phyloP scores from a whole-genome alignment of 2,888 invertebrate genomes.

The Apamea anceps region DNA sequence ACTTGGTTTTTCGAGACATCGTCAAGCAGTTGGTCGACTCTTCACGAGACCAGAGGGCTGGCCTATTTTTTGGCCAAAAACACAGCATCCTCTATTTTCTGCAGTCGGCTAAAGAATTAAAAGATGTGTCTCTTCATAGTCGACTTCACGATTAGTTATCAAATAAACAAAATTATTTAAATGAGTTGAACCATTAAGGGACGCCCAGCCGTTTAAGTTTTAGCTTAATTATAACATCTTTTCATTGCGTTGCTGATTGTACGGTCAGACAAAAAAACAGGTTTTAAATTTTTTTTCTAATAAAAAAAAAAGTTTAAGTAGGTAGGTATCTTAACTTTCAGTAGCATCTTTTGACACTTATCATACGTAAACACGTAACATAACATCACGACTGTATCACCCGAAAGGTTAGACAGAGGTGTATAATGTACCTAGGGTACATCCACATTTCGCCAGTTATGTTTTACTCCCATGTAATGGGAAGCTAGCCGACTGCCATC shows the following conservation, averaged over 20 bases:
- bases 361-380: not conserved
- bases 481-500: too few species aligned
- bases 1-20: not conserved
- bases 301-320: not conserved
- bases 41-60: not conserved
- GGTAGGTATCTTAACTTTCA: too few species aligned
- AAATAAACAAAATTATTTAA: conserved; percentile 61
- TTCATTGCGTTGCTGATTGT: conserved; percentile 32
- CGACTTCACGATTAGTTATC: conserved; percentile 31
- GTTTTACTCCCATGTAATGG: too few species aligned
- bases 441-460: too few species aligned
- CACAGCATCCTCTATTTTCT: too few species aligned
- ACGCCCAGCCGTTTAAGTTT: conserved; percentile 61
- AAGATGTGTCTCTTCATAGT: conserved; percentile 17
- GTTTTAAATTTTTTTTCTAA: not conserved
- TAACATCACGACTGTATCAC: too few species aligned
- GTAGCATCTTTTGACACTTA: not conserved
- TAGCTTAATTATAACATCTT: conserved; percentile 58
- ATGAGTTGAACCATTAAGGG: conserved; percentile 56
- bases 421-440: too few species aligned
- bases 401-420: too few species aligned
- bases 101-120: not conserved
- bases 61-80: too few species aligned
- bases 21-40: not conserved
- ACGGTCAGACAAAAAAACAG: conserved; percentile 23